phyloP scores from a whole-genome alignment of 2,888 invertebrate genomes.

The Limnephilus rhombicus region DNA sequence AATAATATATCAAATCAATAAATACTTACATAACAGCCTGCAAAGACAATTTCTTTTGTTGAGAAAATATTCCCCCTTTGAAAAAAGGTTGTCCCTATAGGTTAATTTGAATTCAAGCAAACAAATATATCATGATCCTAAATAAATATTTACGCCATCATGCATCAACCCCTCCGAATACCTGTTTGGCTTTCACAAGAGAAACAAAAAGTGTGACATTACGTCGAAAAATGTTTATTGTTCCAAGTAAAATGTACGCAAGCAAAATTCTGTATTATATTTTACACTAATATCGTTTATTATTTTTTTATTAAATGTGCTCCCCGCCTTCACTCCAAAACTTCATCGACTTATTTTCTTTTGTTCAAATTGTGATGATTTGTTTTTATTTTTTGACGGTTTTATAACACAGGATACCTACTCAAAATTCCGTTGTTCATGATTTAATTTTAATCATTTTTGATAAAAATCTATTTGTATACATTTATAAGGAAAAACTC shows the following conservation, averaged over 20 bases:
- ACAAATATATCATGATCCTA: constrained; percentile 37
- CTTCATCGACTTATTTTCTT: too few species aligned
- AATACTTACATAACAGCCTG: background rate
- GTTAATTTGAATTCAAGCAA: background rate
- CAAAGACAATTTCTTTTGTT: background rate
- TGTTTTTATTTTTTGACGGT: too few species aligned
- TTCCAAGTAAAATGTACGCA: background rate
- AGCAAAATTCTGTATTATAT: too few species aligned
- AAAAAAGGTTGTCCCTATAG: background rate
- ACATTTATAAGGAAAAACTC: too few species aligned
- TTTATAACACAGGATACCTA: too few species aligned
- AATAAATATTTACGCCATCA: constrained; percentile 18
- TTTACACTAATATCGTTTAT: too few species aligned
- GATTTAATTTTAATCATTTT: too few species aligned
- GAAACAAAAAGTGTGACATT: background rate
- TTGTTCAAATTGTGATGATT: too few species aligned
- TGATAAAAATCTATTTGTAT: too few species aligned
- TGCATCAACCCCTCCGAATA: constrained; percentile 10
- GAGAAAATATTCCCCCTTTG: background rate
- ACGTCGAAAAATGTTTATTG: background rate
- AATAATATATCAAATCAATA: background rate
- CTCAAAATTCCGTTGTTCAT: too few species aligned
- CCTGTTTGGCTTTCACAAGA: background rate
- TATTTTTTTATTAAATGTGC: too few species aligned
- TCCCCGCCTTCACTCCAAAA: too few species aligned